A percentile compares a stretch with the other conserved stretches of the same genome.
Evolutionary conservation across 2,113 vertebrate species (phyloP).

Genomic region (Camelus dromedarius): DNA sequence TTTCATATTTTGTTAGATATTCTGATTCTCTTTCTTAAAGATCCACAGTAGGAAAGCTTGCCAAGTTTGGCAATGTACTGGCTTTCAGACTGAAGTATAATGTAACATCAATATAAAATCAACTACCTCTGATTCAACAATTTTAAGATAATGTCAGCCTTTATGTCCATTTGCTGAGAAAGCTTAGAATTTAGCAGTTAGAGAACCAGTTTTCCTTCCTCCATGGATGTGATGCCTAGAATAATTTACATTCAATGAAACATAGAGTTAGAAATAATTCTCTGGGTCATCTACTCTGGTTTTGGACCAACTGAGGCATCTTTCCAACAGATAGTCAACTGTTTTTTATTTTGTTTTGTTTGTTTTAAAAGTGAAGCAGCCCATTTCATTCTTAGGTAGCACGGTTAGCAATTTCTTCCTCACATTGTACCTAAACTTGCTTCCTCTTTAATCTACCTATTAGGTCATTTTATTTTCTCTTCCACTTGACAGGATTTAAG

Average conservation of each 20-base stretch:
- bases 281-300: background rate
- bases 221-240: background rate
- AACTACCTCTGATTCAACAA: background rate
- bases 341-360: background rate
- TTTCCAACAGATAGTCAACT: background rate
- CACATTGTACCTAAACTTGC: background rate
- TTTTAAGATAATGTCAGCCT: conserved; percentile 49
- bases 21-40: conserved; percentile 47
- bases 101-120: conserved; percentile 5
- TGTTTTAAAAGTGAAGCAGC: background rate
- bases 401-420: background rate
- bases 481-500: background rate
- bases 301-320: background rate
- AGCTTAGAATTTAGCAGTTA: conserved; percentile 42
- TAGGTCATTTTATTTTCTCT: background rate
- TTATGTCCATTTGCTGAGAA: background rate
- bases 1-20: conserved; percentile 40
- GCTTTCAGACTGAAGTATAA: background rate
- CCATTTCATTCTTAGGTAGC: background rate
- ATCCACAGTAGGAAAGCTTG: background rate
- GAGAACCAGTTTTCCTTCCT: background rate
- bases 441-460: background rate
- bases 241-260: conserved; percentile 4
- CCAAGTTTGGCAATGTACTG: background rate
- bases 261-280: background rate